Evolutionary conservation across 1,140 invertebrate species (phyloP).

Genomic region (Coptotermes formosanus): DNA sequence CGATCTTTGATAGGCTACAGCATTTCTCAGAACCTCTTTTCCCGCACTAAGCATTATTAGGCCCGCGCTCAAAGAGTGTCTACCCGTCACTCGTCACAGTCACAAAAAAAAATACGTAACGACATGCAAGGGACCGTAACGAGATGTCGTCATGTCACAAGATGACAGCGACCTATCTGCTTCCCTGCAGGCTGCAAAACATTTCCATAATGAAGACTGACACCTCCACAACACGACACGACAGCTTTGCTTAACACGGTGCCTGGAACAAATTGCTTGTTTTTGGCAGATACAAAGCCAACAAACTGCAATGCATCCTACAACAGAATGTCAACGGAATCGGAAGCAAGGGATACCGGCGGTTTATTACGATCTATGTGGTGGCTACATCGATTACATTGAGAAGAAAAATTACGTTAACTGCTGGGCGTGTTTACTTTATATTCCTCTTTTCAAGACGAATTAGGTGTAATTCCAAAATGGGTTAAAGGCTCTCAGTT

Average conservation of each 20-base stretch:
- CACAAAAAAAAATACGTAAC: not conserved
- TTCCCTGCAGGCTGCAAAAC: slow-evolving; percentile 1
- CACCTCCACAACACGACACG: not conserved
- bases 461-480: too few species aligned
- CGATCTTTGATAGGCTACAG: too few species aligned
- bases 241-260: not conserved
- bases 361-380: too few species aligned
- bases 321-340: not conserved
- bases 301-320: not conserved
- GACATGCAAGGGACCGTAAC: not conserved
- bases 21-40: too few species aligned
- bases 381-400: too few species aligned
- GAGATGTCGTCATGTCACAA: not conserved
- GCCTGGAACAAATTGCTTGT: not conserved
- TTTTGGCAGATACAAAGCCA: not conserved
- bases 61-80: too few species aligned
- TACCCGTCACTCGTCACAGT: not conserved
- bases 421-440: too few species aligned
- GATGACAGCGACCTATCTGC: not conserved
- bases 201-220: not conserved
- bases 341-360: not conserved
- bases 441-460: too few species aligned
- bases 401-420: too few species aligned
- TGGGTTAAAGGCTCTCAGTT: too few species aligned
- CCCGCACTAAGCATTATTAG: too few species aligned